These are phyloP conservation scores for Diplosoma virens DNA, from an alignment of 23 tunicate species.

Conservation along the genomic window DNA sequence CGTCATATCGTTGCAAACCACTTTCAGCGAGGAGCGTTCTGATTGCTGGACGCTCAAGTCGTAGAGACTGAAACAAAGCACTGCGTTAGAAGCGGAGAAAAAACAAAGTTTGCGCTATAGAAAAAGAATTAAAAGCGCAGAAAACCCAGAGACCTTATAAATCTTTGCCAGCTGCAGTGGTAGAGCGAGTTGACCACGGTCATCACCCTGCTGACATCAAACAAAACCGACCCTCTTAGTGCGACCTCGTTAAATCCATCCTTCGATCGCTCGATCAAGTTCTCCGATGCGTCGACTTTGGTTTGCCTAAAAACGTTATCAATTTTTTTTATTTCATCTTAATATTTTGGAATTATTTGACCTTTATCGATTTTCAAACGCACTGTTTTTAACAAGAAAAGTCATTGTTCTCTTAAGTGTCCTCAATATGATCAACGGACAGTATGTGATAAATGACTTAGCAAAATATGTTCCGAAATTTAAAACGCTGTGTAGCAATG, in stretches of 20 bases:
- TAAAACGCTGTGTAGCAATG: too few species aligned
- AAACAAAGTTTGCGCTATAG: neutral
- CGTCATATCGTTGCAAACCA: constrained; percentile 89
- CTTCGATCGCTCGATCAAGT: constrained; percentile 65
- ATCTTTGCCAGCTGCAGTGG: constrained; percentile 77
- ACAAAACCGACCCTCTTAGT: constrained; percentile 69
- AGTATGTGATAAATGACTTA: too few species aligned
- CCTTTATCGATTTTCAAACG: too few species aligned
- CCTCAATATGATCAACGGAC: too few species aligned
- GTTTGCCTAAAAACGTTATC: constrained; percentile 43
- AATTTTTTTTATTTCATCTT: too few species aligned
- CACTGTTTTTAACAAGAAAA: too few species aligned
- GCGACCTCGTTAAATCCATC: constrained; percentile 81
- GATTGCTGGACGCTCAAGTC: constrained; percentile 86
- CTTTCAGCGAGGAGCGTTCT: constrained; percentile 76
- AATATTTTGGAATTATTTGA: too few species aligned
- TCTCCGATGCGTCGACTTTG: constrained; percentile 47
- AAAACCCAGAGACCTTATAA: constrained; percentile 37
- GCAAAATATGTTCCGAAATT: too few species aligned
- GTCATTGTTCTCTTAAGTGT: too few species aligned
- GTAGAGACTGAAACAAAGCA: constrained; percentile 56
- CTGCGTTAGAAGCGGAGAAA: neutral
- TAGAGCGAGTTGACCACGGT: constrained; percentile 71
- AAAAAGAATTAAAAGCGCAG: neutral
- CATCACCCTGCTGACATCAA: constrained; percentile 53